These are phyloP conservation scores for Sesamia inferens DNA, from an alignment of 2,888 invertebrate species.

Conservation along the genomic window DNA sequence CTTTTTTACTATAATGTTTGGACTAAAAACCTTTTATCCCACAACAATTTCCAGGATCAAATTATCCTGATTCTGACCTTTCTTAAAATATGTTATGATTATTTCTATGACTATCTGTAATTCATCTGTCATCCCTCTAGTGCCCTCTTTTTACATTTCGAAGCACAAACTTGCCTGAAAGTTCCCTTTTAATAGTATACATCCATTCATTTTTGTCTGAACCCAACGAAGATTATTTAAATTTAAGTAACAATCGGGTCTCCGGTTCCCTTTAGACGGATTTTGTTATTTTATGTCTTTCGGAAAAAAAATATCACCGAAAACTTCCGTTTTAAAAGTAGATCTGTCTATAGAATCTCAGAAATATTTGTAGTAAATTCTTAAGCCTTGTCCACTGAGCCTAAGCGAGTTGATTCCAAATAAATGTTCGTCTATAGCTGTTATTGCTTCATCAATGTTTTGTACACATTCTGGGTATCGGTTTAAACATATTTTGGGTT, in stretches of 20 bases:
- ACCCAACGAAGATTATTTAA: background rate
- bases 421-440: conserved; percentile 18
- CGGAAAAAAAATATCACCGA: background rate
- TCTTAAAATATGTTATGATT: conserved; percentile 90
- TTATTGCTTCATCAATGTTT: conserved; percentile 53
- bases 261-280: background rate
- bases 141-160: background rate
- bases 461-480: background rate
- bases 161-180: background rate
- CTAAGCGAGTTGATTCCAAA: background rate
- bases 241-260: background rate
- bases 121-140: background rate
- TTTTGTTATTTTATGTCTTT: too few species aligned
- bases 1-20: conserved; percentile 93
- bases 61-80: conserved; percentile 92
- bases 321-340: background rate
- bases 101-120: background rate
- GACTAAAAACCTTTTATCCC: conserved; percentile 95
- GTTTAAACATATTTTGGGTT: background rate
- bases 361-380: background rate
- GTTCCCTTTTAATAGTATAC: background rate
- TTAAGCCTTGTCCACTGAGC: background rate
- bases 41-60: conserved; percentile 92
- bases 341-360: background rate
- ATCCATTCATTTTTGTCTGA: background rate